phyloP scores from a whole-genome alignment of 2,113 vertebrate genomes.

The Rhinopomastus cyanomelas region DNA sequence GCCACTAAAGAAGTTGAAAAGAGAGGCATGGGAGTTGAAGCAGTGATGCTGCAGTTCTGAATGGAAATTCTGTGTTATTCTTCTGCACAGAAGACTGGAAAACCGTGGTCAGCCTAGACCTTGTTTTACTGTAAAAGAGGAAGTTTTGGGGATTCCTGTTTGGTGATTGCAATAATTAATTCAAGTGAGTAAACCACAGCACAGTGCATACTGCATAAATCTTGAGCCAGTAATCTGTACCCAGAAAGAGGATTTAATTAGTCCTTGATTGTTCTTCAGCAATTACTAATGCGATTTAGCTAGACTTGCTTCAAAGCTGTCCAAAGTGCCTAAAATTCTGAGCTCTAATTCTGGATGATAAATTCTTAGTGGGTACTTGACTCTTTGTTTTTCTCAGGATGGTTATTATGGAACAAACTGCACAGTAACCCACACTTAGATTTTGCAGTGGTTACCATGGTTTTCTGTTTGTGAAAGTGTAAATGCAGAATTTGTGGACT shows the following conservation, averaged over 20 bases:
- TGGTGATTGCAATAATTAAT: not conserved
- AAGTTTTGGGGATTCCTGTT: not conserved
- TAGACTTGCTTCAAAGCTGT: conserved; percentile 4
- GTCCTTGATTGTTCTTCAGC: not conserved
- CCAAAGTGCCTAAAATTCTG: not conserved
- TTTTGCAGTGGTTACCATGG: not conserved
- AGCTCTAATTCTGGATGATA: not conserved
- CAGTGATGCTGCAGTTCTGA: not conserved
- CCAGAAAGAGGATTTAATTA: conserved; percentile 51
- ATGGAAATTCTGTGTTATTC: not conserved
- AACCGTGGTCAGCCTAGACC: not conserved
- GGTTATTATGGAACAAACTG: not conserved
- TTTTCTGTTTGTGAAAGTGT: not conserved
- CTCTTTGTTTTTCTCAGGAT: conserved; percentile 6
- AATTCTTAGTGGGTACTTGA: not conserved
- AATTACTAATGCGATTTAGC: conserved; percentile 19
- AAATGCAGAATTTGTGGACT: conserved; percentile 16
- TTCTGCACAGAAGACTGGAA: not conserved
- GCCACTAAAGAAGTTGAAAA: not conserved
- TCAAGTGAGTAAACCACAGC: not conserved
- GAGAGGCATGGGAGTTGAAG: not conserved
- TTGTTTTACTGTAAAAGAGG: not conserved
- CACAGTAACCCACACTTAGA: not conserved
- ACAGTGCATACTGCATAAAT: not conserved
- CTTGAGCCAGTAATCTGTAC: conserved; percentile 10